Percentiles rank a stretch among this genome's conserved stretches.
These are phyloP conservation scores for Sanderia malayensis DNA, from an alignment of 30 jellyfish, hydroid and myxozoan species.

Conservation along the genomic window DNA sequence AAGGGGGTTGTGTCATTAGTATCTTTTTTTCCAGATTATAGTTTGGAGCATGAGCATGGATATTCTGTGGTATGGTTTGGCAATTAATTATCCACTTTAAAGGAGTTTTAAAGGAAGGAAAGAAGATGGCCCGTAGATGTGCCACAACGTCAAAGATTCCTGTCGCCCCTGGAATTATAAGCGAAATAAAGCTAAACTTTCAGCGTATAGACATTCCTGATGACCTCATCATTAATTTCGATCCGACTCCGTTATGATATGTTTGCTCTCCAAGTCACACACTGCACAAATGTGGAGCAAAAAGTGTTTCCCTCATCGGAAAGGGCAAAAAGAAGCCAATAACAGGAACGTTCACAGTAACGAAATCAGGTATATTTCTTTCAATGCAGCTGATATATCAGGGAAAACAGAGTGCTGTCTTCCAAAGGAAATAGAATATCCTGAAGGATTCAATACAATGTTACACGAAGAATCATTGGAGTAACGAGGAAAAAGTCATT, in stretches of 20 bases:
- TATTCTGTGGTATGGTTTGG: no score
- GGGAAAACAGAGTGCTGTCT: slow-evolving; percentile 33
- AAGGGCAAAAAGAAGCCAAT: slow-evolving; percentile 31
- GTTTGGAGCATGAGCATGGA: no score
- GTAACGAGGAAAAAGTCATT: slow-evolving; percentile 36
- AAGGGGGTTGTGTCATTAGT: no score
- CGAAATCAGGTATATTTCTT: slow-evolving; percentile 34
- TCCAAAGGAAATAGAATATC: slow-evolving; percentile 23
- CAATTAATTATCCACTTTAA: no score
- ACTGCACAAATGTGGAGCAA: slow-evolving; percentile 2
- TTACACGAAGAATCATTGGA: slow-evolving; percentile 35
- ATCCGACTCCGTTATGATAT: slow-evolving; percentile 30
- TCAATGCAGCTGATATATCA: slow-evolving; percentile 42
- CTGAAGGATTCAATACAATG: slow-evolving; percentile 28
- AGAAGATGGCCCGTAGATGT: no score
- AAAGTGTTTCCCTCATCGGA: slow-evolving; percentile 13
- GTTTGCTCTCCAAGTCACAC: background rate
- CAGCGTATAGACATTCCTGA: no score
- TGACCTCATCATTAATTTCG: no score
- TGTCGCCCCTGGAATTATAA: no score
- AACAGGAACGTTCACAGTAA: slow-evolving; percentile 23
- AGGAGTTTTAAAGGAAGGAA: no score
- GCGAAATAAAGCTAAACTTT: no score
- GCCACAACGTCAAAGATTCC: no score
- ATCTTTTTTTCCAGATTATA: no score